Base-by-base conservation (phyloP, 2,797 vertebrate genomes). In the Notoglanidium macrostoma region DNA sequence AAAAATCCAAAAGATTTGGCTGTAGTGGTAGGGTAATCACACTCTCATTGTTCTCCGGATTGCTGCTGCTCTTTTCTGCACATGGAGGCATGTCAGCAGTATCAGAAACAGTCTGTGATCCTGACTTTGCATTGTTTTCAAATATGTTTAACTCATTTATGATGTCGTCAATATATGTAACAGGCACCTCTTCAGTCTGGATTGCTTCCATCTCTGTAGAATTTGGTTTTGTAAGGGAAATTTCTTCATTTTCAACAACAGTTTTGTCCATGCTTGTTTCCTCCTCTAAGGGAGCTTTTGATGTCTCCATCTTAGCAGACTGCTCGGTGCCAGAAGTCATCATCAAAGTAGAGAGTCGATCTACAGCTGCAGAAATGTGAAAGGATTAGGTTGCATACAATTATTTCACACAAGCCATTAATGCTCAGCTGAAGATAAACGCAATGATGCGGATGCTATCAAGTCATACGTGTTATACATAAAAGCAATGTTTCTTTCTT, bases 141-240 rank as follows among this genome's bases (percentile, higher is more conserved):
- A 91, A 87, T 0, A 91, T 87, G 49, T 78, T 91, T 1, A 94
- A 88, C 51, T 95, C 95, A 88, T 89, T 86, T 89, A 96, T 91
- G 90, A 96, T 88, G 57, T 94, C 93, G 85, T 96, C 95, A 0
- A 95, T 95, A 70, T 96, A 92, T 0, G 96, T 95, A 89, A 96
- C 67, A 0, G 95, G 95, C 59, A 94, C 85, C 44, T 91, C 91
- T 21, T 90, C 12, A 0, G 87, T 87, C 1, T 79, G 84, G 55
- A 92, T 91, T 74, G 87, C 79, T 87, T 86, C 83, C 11, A 12
- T 82, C 0, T 84, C 5, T 49, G 76, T 86, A 57, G 88, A 88
- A 55, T 92, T 90, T 79, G 81, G 86, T 49, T 89, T 54, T 82
- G 90, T 9, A 14, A 73, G 72, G 3, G 85, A 2, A 61, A 15